These are phyloP conservation scores for Phenganax marumi DNA, from an alignment of 92 coral and sea anemone species.

Conservation along the genomic window DNA sequence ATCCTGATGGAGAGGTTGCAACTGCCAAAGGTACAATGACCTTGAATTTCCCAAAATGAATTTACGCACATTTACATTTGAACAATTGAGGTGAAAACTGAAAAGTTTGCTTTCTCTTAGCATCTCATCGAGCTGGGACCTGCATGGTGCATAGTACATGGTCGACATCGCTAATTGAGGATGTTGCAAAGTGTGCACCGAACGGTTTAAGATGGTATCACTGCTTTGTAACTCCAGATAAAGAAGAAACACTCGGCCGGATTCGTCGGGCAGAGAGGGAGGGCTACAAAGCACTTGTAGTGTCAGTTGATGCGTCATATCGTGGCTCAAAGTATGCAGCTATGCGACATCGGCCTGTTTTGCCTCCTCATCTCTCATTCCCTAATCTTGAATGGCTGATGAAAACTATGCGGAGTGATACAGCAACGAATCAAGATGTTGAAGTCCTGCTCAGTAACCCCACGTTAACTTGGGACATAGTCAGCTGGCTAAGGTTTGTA, in stretches of 20 bases:
- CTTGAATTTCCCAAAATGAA: slow-evolving; percentile 61
- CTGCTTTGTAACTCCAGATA: slow-evolving; percentile 35
- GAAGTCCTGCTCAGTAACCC: background rate
- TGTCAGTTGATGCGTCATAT: slow-evolving; percentile 60
- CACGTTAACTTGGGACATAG: background rate
- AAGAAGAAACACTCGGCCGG: slow-evolving; percentile 24
- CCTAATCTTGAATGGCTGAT: slow-evolving; percentile 28
- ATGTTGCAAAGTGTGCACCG: slow-evolving; percentile 51
- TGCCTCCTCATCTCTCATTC: slow-evolving; percentile 47
- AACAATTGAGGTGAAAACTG: background rate
- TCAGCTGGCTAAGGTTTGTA: background rate
- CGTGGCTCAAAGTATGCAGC: slow-evolving; percentile 34
- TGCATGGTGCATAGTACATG: slow-evolving; percentile 54
- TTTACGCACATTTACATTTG: slow-evolving; percentile 52
- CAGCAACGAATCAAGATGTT: background rate
- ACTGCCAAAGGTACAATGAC: slow-evolving; percentile 58
- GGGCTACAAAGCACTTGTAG: slow-evolving; percentile 70
- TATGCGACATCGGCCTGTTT: slow-evolving; percentile 1
- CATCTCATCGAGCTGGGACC: slow-evolving; percentile 52
- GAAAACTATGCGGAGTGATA: background rate
- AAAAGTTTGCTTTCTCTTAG: slow-evolving; percentile 17
- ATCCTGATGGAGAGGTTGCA: slow-evolving; percentile 69
- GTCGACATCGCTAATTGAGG: slow-evolving; percentile 57
- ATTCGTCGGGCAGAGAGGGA: slow-evolving; percentile 60
- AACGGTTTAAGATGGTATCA: slow-evolving; percentile 61